Evolutionary conservation across 2,888 invertebrate species (phyloP).

Genomic region (Tinea trinotella): DNA sequence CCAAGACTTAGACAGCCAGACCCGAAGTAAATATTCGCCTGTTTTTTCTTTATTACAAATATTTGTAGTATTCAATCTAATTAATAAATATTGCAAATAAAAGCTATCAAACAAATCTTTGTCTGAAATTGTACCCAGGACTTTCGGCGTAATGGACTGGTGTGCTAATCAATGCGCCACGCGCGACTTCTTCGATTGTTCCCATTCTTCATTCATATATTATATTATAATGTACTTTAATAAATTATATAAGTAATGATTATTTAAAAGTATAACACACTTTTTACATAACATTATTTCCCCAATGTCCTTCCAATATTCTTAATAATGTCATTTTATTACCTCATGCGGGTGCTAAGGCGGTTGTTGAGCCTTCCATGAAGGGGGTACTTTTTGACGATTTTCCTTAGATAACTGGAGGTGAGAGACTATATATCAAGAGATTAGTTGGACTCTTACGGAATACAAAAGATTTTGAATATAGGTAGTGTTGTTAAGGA

Average conservation of each 20-base stretch:
- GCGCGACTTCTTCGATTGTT: too few species aligned
- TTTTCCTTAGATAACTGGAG: constrained; percentile 55
- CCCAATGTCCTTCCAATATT: neutral
- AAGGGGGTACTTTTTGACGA: constrained; percentile 57
- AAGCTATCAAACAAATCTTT: too few species aligned
- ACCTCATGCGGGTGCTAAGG: neutral
- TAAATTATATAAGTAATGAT: neutral
- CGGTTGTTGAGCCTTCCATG: constrained; percentile 32
- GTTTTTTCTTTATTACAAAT: too few species aligned
- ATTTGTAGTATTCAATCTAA: too few species aligned
- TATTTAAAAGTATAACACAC: neutral
- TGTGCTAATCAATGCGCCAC: too few species aligned
- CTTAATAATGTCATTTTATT: neutral
- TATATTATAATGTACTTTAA: too few species aligned
- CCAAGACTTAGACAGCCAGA: too few species aligned
- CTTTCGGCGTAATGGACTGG: too few species aligned
- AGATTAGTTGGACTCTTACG: constrained; percentile 60
- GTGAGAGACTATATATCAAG: constrained; percentile 65
- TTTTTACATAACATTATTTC: neutral
- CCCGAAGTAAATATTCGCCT: too few species aligned
- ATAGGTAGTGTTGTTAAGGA: constrained; percentile 29
- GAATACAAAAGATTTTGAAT: constrained; percentile 52
- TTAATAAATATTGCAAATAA: too few species aligned
- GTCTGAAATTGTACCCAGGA: too few species aligned
- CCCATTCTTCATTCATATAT: too few species aligned